These are phyloP conservation scores for Gastrophysa polygoni DNA, from an alignment of 2,888 invertebrate species.

Conservation along the genomic window DNA sequence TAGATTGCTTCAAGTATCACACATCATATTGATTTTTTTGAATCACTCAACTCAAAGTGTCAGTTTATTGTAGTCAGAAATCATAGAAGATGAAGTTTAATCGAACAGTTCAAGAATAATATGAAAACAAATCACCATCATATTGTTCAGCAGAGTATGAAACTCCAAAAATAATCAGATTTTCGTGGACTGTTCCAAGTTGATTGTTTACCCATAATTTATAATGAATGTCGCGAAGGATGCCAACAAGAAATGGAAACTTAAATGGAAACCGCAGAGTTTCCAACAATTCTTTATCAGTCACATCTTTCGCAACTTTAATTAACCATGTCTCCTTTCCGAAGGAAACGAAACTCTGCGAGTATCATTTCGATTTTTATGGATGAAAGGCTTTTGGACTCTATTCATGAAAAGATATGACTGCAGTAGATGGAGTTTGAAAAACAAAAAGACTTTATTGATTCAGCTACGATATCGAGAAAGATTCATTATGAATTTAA, in stretches of 20 bases:
- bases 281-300: conserved; percentile 37
- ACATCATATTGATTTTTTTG: no score
- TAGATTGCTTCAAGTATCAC: no score
- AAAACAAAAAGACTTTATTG: no score
- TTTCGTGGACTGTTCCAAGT: not conserved
- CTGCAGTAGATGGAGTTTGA: conserved; percentile 2
- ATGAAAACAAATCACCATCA: no score
- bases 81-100: no score
- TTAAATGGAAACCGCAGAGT: conserved; percentile 30
- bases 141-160: no score
- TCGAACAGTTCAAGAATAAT: no score
- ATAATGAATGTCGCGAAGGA: not conserved
- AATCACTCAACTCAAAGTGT: no score
- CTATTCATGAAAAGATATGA: not conserved
- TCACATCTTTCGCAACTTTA: conserved; percentile 41
- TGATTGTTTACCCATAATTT: not conserved
- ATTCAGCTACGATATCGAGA: no score
- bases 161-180: not conserved
- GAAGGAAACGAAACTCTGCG: conserved; percentile 1
- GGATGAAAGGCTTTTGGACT: conserved; percentile 21
- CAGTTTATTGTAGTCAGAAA: no score
- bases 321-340: conserved; percentile 38
- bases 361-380: conserved; percentile 15
- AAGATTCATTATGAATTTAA: no score
- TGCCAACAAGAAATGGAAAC: conserved; percentile 5